Percentiles rank a stretch among this genome's conserved stretches.
phyloP scores from a whole-genome alignment of 2,797 vertebrate species.

The Siniperca undulata region DNA sequence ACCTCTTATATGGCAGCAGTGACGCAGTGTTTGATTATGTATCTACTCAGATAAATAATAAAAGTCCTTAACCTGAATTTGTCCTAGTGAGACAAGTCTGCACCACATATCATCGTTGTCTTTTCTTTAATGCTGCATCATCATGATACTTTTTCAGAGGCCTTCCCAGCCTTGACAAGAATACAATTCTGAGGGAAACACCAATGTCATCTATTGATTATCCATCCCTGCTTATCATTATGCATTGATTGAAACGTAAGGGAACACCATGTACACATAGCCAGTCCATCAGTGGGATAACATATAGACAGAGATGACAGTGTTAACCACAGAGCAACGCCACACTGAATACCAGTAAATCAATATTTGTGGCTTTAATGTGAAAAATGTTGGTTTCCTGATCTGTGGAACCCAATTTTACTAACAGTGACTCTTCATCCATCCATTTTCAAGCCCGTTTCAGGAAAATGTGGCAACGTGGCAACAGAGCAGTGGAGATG shows the following conservation, averaged over 20 bases:
- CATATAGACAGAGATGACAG: constrained; percentile 11
- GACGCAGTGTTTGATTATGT: constrained; percentile 33
- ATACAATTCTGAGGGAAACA: background rate
- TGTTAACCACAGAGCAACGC: background rate
- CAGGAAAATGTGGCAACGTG: constrained; percentile 7
- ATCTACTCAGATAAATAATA: constrained; percentile 11
- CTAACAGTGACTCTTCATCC: background rate
- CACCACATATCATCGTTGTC: background rate
- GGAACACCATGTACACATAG: constrained; percentile 26
- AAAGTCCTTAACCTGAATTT: constrained; percentile 20
- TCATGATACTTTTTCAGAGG: background rate
- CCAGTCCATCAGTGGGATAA: background rate
- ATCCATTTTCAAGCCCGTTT: constrained; percentile 19
- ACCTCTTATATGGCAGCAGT: constrained; percentile 1
- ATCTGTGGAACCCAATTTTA: background rate
- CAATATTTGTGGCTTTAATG: background rate
- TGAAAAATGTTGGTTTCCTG: background rate
- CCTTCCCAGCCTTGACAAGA: constrained; percentile 30
- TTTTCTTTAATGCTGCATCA: background rate
- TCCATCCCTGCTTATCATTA: constrained; percentile 34
- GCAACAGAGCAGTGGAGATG: constrained; percentile 19
- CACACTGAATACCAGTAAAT: background rate
- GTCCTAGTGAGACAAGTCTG: constrained; percentile 16
- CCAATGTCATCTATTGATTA: constrained; percentile 7
- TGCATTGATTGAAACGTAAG: constrained; percentile 13